A percentile compares a stretch with the other conserved stretches of the same genome.
phyloP scores from a whole-genome alignment of 2,797 vertebrate genomes.

The Arvicola amphibius region DNA sequence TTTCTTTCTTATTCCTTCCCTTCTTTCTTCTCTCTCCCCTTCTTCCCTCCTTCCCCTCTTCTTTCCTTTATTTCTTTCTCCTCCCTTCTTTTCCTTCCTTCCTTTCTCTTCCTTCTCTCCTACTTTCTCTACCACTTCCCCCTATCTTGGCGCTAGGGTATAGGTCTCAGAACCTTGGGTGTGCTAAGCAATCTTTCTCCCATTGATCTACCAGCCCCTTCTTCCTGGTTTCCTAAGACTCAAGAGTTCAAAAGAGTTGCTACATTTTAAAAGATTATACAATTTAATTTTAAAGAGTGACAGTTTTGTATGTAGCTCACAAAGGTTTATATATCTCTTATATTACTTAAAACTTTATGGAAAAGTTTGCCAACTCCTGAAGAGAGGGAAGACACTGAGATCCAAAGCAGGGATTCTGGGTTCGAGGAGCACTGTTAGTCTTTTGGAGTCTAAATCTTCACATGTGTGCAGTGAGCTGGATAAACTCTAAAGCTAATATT shows the following conservation, averaged over 20 bases:
- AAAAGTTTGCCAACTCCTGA: background rate
- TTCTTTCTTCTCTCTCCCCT: background rate
- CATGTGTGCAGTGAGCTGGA: background rate
- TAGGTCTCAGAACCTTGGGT: no score
- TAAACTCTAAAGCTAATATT: background rate
- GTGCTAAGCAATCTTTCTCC: background rate
- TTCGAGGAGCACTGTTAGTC: background rate
- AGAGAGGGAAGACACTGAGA: background rate
- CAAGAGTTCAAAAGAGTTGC: background rate
- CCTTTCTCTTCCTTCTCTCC: background rate
- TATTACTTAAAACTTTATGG: background rate
- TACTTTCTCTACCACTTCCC: background rate
- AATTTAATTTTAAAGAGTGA: background rate
- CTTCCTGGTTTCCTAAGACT: background rate
- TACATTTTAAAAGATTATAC: background rate
- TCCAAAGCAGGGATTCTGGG: fast-evolving
- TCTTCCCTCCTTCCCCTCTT: background rate
- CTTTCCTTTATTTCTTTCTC: background rate
- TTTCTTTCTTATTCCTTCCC: background rate
- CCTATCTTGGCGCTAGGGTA: no score
- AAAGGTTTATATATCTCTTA: background rate
- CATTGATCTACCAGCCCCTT: background rate
- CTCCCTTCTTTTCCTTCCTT: background rate
- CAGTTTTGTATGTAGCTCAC: background rate
- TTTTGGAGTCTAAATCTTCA: background rate